Base-by-base conservation (phyloP, 2,888 invertebrate species). In the Phrixothrix hirtus region DNA sequence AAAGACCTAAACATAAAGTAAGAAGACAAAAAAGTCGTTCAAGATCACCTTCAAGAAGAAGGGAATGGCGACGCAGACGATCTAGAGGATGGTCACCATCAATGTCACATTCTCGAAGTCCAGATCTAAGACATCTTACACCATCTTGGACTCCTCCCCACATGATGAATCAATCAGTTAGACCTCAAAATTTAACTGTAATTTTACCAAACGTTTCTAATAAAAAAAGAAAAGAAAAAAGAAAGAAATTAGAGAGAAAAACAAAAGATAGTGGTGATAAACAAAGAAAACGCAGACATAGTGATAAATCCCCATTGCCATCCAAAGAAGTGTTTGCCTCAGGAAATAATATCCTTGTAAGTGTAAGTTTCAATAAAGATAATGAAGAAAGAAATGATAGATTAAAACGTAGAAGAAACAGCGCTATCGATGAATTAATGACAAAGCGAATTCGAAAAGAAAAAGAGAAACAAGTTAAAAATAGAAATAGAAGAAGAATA, bases 251-350 rank as follows among this genome's bases (percentile, higher is more conserved):
- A 51, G 79, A 77, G 58, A 79, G 77, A 62, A 62, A 63, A 51
- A 68, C 47, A 61, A 50, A 50, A 49, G 62, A 68, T 61, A 39
- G 35, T 15, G 9, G 34, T 43, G 36, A 76, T 44, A 76, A 76
- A 47, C 74, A 73, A 21, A 76, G 75, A 34, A 77, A 77, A 59
- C 64, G 76, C 26, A 72, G 71, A 42, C 66, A 75, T 15, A 64
- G 66, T 13, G 74, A 75, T 35, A 66, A 74, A 30, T 82, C 82
- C 0, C 80, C 79, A n/a, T 82, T 80, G 41, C 89, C 90, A 0
- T 88, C 89, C 1, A 94, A 94, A 73, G 93, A 93, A 76, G 92
- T 95, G 1, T 94, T 92, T 72, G 92, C 94, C 0, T 92, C 93
- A 7, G 94, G 94, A 1, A 92, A 94, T 75, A 94, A 93, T 72